Evolutionary conservation across 2,797 vertebrate genomes (phyloP), one percentile per base, ranked within the genome.

Genomic region (Sebastes nivosus): DNA sequence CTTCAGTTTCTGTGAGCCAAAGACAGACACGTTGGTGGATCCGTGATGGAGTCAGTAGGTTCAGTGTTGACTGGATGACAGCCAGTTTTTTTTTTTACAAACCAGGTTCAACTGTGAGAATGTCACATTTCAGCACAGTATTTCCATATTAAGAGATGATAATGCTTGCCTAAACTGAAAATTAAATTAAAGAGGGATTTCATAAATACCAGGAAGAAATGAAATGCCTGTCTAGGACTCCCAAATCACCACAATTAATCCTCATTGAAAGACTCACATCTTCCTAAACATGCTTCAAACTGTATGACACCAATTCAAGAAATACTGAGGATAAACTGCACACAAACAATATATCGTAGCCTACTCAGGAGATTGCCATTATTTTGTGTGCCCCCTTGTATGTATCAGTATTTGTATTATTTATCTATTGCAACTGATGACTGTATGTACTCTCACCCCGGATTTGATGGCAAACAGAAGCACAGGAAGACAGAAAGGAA

Each of bases 121-220:
- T 13, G 18, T 25, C n/a, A 55, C 22, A 29, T 38, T 27, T 29
- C 57, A 3, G 2, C 25, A 13, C 13, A 25, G 32, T 46, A 36
- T 75, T 58, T 61, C 32, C 24, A 29, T 30, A 55, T 30, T 25
- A 27, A 42, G n/a, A 66, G 14, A 46, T 46, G 46, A 64, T 71
- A 18, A 75, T 50, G 55, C 61, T 57, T 2, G 22, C 55, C 66
- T 61, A 46, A 67, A 66, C 54, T 64, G 11, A 38, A 71, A 29
- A 70, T 22, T 29, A 67, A 29, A 34, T 77, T 67, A 58, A 69
- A 60, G 5, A 67, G 46, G 42, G 67, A 78, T 57, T 81, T 80
- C 4, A 61, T 25, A 22, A 61, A 54, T 11, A 67, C 20, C 5
- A 27, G 14, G 50, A 68, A 34, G 57, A 54, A 63, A 71, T 57